Evolutionary conservation across 2,797 vertebrate genomes (phyloP), one percentile per base, ranked within the genome.

Genomic region (Chaetophractus vellerosus): DNA sequence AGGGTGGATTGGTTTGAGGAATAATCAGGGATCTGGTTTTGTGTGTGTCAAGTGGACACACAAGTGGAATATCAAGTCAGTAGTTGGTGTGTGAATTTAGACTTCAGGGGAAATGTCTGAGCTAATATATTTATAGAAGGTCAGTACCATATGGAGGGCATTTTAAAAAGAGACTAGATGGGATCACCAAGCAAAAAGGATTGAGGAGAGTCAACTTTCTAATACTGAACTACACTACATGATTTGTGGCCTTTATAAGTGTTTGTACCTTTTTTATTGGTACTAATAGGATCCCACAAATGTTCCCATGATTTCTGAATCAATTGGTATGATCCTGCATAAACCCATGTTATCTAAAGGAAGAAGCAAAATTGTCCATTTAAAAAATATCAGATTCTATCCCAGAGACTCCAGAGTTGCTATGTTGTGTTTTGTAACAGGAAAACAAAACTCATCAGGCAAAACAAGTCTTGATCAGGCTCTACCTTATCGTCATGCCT

Each of bases 391-490:
- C 14, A 8, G 8, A 7, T 50, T 93, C 7, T 88, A 7, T 88
- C 68, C 93, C 82, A 84, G 68, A 74, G n/a, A 75, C 4, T 33
- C 2, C 1, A 57, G 45, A 33, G 15, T 57, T 38, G 6, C n/a
- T 55, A 66, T 72, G 75, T 78, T 85, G 14, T 21, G 11, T 86
- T 95, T 19, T 92, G 9, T 82, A 68, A 31, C 8, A 55, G 1
- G 18, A 88, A 86, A 90, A 45, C 10, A 12, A 96, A 93, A 95
- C 28, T 82, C 38, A 59, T 57, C 52, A 38, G 19, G 59, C 24
- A 66, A 87, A 90, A 61, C 1, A 10, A 26, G 48, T 68, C 81
- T 52, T 75, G 63, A 31, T n/a, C 1, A 55, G 15, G 41, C 52
- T 31, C 59, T 18, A 74, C 2, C 24, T 59, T 64, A 59, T 68